Conservation (phyloP, 1,140 invertebrate genomes). For the Teleopsis dalmanni region DNA sequence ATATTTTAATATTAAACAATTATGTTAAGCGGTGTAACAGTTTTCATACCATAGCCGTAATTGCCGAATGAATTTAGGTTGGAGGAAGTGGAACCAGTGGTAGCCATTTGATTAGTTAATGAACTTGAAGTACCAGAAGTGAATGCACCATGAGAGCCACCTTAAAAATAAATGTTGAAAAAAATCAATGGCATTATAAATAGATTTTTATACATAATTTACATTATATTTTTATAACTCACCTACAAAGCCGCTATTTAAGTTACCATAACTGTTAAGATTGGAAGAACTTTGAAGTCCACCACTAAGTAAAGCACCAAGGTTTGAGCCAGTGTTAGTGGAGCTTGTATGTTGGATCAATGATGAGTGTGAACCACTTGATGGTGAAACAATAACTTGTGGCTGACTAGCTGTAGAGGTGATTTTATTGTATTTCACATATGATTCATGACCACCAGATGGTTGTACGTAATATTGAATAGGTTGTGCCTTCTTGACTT, state of each 20-base stretch:
- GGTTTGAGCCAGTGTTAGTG: constrained; percentile 9
- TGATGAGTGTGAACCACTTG: constrained; percentile 18
- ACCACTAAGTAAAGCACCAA: constrained; percentile 9
- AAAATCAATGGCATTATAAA: too few species aligned
- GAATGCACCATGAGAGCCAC: too few species aligned
- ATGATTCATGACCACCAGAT: constrained; percentile 27
- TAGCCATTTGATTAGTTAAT: too few species aligned
- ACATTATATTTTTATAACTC: too few species aligned
- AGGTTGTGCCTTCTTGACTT: constrained; percentile 15
- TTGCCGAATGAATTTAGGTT: constrained; percentile 17
- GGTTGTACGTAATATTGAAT: constrained; percentile 19
- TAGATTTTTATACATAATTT: too few species aligned
- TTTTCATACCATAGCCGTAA: not conserved
- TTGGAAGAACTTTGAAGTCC: too few species aligned
- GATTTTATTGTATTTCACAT: constrained; percentile 24
- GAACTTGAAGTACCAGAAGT: too few species aligned
- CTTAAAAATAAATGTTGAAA: too few species aligned
- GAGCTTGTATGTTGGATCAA: constrained; percentile 13
- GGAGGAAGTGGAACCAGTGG: constrained; percentile 17
- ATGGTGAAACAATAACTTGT: constrained; percentile 17
- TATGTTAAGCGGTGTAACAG: not conserved
- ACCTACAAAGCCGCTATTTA: too few species aligned
- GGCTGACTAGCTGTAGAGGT: constrained; percentile 13
- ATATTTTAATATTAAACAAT: too few species aligned
- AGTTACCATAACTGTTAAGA: too few species aligned